Evolutionary conservation across 2,113 vertebrate genomes (phyloP).

Genomic region (Sebastes fasciatus): DNA sequence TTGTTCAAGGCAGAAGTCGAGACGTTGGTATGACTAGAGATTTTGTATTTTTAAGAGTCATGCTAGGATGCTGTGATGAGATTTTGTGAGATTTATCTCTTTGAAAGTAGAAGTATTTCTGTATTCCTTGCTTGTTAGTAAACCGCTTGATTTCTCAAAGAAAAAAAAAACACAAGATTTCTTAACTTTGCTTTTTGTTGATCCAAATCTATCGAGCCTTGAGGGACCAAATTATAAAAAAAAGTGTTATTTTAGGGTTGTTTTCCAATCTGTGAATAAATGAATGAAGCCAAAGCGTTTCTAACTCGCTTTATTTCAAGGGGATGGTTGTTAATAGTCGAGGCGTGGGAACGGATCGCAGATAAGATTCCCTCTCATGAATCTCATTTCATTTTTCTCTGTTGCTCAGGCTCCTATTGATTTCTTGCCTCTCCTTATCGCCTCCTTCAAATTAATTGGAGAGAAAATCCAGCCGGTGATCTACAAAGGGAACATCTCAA

Average conservation of each 20-base stretch:
- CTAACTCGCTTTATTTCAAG: constrained; percentile 41
- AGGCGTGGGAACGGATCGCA: constrained; percentile 45
- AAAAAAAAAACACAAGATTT: constrained; percentile 61
- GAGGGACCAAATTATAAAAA: constrained; percentile 82
- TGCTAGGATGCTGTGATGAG: constrained; percentile 68
- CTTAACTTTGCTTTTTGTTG: constrained; percentile 74
- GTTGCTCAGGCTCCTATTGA: constrained; percentile 50
- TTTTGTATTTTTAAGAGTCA: constrained; percentile 77
- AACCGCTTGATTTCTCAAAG: constrained; percentile 70
- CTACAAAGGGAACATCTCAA: constrained; percentile 48
- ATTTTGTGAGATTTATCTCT: constrained; percentile 77
- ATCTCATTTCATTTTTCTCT: constrained; percentile 50
- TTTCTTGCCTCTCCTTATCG: constrained; percentile 56
- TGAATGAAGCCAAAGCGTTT: constrained; percentile 70
- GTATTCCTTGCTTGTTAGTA: constrained; percentile 79
- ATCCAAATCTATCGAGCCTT: constrained; percentile 74
- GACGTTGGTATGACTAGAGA: constrained; percentile 64
- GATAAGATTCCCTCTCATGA: constrained; percentile 27
- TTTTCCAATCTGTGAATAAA: constrained; percentile 86
- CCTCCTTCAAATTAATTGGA: constrained; percentile 54
- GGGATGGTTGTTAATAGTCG: constrained; percentile 39
- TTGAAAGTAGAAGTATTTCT: constrained; percentile 76
- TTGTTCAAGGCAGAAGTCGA: constrained; percentile 64
- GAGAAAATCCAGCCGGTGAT: constrained; percentile 47
- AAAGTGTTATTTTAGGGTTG: constrained; percentile 80